Evolutionary conservation across 2,797 vertebrate genomes (phyloP), one percentile per base, ranked within the genome.

Genomic region (Gymnopithys bicolor): DNA sequence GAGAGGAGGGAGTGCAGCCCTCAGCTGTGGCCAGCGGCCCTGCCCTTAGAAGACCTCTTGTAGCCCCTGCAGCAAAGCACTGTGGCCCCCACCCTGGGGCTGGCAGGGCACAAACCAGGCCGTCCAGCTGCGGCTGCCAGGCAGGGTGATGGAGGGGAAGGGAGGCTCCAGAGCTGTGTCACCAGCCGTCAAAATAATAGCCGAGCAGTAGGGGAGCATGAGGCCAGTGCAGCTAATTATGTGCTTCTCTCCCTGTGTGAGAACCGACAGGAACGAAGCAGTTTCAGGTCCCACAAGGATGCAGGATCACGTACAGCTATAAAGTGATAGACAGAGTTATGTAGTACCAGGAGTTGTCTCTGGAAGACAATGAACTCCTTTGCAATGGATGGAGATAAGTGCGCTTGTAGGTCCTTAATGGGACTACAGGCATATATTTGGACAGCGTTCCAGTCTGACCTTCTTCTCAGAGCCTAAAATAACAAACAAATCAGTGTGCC

Each of bases 401-500:
- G 11, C 1, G 2, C 35, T 67, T 68, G 13, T 2, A 70, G 70
- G 60, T 68, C 90, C 71, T 87, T 80, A 84, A 67, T 49, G 71
- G 86, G 45, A 84, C 92, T 16, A 49, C 45, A 19, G 30, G 59
- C 63, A 41, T 70, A 11, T 30, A 84, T 88, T 88, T 92, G 94
- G 83, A 90, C 63, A 70, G 81, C 5, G 19, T 80, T 96, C 78
- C 89, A 71, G 90, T 23, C 75, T 83, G 81, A 93, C 89, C 92
- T 83, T 87, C 94, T 87, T 86, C 84, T 82, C 75, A 15, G 86
- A 91, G 94, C 93, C 92, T 94, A 91, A 90, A 95, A 97, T 89
- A 97, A 96, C 94, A 96, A 95, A 95, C 93, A 96, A 87, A 93
- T 84, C 94, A 92, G 81, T 76, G 92, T 48, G 92, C 68, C 81